A percentile compares a stretch with the other conserved stretches of the same genome.
These are phyloP conservation scores for Campaea margaritaria DNA, from an alignment of 2,888 invertebrate genomes.

Conservation along the genomic window DNA sequence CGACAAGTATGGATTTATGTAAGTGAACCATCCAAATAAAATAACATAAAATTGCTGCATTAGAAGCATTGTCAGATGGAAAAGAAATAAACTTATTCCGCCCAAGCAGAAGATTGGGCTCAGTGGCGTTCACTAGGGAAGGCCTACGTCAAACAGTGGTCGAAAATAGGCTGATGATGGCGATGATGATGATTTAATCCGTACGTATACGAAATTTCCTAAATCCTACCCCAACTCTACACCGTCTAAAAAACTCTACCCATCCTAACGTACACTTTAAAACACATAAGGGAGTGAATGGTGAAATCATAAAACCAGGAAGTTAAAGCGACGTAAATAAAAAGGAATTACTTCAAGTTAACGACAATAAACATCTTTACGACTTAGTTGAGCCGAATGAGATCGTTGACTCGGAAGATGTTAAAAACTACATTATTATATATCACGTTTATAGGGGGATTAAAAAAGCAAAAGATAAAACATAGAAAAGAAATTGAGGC, in stretches of 20 bases:
- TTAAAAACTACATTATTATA: constrained; percentile 39
- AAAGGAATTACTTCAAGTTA: constrained; percentile 63
- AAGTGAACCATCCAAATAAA: no score
- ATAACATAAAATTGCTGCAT: no score
- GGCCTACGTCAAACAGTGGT: no score
- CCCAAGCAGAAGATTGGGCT: no score
- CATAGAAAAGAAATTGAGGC: neutral
- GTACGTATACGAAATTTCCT: no score
- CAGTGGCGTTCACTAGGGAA: no score
- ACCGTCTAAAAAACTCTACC: constrained; percentile 1
- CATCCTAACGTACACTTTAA: constrained; percentile 18
- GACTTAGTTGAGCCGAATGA: constrained; percentile 52
- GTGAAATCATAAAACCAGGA: constrained; percentile 54
- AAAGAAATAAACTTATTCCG: no score
- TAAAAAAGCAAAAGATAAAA: constrained; percentile 8
- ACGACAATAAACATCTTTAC: constrained; percentile 71
- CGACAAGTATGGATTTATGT: no score
- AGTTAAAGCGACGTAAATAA: constrained; percentile 56
- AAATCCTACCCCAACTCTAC: no score
- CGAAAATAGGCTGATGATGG: no score
- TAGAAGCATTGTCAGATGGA: no score
- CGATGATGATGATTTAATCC: no score
- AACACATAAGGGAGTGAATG: constrained; percentile 30
- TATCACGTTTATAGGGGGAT: constrained; percentile 36
- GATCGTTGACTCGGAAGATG: constrained; percentile 54